These are phyloP conservation scores for Chionodraco myersi DNA, from an alignment of 2,113 vertebrate genomes.

Conservation along the genomic window DNA sequence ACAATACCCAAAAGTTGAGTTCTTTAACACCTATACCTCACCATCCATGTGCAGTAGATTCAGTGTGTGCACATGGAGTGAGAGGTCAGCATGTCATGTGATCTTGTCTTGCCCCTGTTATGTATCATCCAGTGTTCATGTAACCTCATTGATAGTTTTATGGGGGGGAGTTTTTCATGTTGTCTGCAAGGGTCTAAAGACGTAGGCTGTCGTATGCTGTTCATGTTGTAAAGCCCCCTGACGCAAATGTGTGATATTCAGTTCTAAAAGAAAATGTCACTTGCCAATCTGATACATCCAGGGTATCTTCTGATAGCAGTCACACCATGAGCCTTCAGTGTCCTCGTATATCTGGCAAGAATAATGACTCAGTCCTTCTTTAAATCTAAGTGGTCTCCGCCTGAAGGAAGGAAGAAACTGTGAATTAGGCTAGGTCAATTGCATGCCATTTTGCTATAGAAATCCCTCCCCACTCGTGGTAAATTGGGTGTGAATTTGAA, in stretches of 20 bases:
- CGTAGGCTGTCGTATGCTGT: too few species aligned
- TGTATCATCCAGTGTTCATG: background rate
- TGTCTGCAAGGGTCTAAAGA: too few species aligned
- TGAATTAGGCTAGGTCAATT: conserved; percentile 49
- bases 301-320: conserved; percentile 19
- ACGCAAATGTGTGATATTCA: too few species aligned
- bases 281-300: background rate
- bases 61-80: background rate
- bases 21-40: background rate
- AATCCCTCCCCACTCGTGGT: conserved; percentile 4
- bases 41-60: background rate
- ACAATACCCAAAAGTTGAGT: background rate
- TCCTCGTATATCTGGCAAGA: background rate
- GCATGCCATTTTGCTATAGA: conserved; percentile 29
- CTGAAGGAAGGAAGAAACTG: conserved; percentile 36
- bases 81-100: conserved; percentile 5
- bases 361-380: conserved; percentile 46
- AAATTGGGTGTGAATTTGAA: conserved; percentile 22
- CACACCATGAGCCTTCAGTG: background rate
- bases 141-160: too few species aligned
- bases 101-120: background rate
- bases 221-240: too few species aligned
- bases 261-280: background rate
- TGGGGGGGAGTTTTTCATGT: too few species aligned
- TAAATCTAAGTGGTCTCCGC: background rate